These are phyloP conservation scores for Mythimna albipuncta DNA, from an alignment of 2,888 invertebrate genomes.

Conservation along the genomic window DNA sequence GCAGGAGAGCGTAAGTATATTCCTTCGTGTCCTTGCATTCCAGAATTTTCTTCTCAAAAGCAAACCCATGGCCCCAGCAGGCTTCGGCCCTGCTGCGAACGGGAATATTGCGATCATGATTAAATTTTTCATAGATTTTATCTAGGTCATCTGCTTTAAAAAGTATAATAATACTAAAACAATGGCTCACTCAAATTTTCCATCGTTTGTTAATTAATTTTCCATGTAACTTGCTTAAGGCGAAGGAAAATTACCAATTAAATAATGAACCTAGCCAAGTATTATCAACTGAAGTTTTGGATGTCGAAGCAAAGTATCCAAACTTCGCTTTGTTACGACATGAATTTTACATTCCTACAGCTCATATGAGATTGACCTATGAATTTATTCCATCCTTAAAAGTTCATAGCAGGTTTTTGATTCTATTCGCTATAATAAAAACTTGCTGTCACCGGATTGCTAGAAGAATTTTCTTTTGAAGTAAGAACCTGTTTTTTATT, in stretches of 20 bases:
- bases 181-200: constrained; percentile 14
- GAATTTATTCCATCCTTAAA: constrained; percentile 13
- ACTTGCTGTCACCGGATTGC: too few species aligned
- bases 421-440: background rate
- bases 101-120: too few species aligned
- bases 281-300: constrained; percentile 34
- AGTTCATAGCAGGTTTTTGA: background rate
- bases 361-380: constrained; percentile 9
- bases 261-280: constrained; percentile 37
- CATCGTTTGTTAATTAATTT: constrained; percentile 27
- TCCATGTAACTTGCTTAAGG: constrained; percentile 28
- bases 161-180: background rate
- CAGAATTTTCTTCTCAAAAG: too few species aligned
- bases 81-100: too few species aligned
- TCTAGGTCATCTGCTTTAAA: background rate
- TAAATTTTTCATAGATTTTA: too few species aligned
- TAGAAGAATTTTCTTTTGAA: too few species aligned
- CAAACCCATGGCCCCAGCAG: too few species aligned
- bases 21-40: too few species aligned
- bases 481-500: too few species aligned
- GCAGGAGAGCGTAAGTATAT: too few species aligned
- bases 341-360: constrained; percentile 44
- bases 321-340: constrained; percentile 2
- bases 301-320: constrained; percentile 25
- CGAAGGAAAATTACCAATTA: constrained; percentile 45